Percentiles rank a stretch among this genome's conserved stretches.
phyloP scores from a whole-genome alignment of 2,797 vertebrate species.

The Sternotherus odoratus region DNA sequence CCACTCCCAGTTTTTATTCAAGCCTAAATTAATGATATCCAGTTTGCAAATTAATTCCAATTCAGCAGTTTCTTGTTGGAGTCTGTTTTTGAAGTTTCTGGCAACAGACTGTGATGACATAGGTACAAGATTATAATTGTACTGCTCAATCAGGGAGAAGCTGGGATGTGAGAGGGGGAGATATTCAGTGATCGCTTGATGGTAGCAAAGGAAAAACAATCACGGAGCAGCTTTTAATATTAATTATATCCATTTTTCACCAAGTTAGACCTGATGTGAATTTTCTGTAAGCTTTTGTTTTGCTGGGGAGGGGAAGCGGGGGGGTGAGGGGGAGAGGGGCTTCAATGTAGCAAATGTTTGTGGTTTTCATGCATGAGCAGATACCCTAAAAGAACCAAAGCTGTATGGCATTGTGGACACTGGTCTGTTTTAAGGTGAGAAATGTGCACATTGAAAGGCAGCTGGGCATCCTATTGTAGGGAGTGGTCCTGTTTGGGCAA shows the following conservation, averaged over 20 bases:
- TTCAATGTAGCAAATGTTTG: neutral
- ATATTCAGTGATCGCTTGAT: no score
- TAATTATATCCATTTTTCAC: neutral
- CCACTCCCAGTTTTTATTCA: no score
- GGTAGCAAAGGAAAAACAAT: no score
- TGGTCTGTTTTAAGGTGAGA: neutral
- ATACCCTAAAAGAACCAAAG: neutral
- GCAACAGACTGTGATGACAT: neutral
- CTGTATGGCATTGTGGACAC: neutral
- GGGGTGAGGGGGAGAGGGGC: neutral
- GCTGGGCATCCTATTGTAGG: neutral
- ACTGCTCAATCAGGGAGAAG: neutral
- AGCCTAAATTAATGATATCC: no score
- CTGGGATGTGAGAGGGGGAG: no score
- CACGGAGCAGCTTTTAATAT: neutral
- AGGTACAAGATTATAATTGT: neutral
- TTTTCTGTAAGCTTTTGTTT: neutral
- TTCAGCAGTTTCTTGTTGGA: no score
- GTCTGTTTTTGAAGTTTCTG: neutral
- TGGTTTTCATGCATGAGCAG: neutral
- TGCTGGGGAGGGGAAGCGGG: no score
- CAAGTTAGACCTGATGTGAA: neutral
- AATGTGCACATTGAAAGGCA: neutral
- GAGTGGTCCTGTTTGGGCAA: neutral
- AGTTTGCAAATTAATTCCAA: no score